Percentiles rank a stretch among this genome's conserved stretches.
These are phyloP conservation scores for Odontomyia ornata DNA, from an alignment of 2,888 invertebrate genomes.

Conservation along the genomic window DNA sequence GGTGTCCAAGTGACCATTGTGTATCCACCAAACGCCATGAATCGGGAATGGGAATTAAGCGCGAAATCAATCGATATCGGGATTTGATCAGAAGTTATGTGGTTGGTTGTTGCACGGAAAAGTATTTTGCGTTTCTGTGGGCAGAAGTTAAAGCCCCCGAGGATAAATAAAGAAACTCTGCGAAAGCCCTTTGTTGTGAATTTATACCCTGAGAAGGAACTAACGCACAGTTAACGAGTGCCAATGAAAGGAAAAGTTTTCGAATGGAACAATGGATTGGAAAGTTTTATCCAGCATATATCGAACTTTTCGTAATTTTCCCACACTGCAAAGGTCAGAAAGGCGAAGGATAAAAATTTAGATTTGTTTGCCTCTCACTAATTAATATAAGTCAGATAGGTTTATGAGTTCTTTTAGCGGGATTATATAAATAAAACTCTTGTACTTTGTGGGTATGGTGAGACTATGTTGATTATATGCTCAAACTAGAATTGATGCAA, in stretches of 20 bases:
- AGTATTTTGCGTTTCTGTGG: neutral
- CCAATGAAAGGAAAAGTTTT: too few relatives aligned
- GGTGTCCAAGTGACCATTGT: neutral
- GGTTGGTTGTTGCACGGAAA: neutral
- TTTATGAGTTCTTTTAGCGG: too few relatives aligned
- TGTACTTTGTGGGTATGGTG: too few relatives aligned
- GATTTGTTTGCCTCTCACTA: neutral
- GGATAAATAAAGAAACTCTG: too few relatives aligned
- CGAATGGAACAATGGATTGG: neutral
- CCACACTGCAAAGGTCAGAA: neutral
- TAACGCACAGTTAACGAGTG: too few relatives aligned
- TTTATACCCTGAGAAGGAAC: too few relatives aligned
- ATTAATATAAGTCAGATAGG: neutral
- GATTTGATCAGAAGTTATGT: slow-evolving; percentile 14
- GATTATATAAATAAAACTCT: too few relatives aligned
- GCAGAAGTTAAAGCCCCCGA: too few relatives aligned
- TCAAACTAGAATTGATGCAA: too few relatives aligned
- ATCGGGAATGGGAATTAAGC: slow-evolving; percentile 34
- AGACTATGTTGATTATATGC: too few relatives aligned
- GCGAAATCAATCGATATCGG: slow-evolving; percentile 31
- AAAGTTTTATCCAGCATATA: neutral
- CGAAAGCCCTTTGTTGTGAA: too few relatives aligned
- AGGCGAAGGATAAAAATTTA: neutral
- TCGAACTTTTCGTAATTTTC: too few relatives aligned
- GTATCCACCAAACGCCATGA: slow-evolving; percentile 1